Evolutionary conservation across 2,113 vertebrate genomes (phyloP), one percentile per base, ranked within the genome.

Genomic region (Globicephala melas): DNA sequence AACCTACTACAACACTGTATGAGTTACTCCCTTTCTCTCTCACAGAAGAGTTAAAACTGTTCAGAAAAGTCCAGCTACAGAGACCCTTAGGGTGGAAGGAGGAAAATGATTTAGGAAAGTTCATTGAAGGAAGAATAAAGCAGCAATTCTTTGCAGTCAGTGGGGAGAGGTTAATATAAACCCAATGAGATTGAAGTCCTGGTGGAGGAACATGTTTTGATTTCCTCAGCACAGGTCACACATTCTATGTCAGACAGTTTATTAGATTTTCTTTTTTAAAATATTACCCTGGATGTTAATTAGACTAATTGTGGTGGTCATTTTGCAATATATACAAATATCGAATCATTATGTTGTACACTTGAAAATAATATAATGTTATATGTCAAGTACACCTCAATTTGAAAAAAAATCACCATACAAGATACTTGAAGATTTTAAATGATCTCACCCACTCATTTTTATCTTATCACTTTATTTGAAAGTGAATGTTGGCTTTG

Each of bases 401-500:
- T 88, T 55, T 55, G 31, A 36, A 70, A 58, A 91, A 68, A 62
- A 53, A 71, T 91, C 67, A 81, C 67, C 60, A 62, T 74, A 76
- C 4, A 73, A 53, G 23, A 93, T 50, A 90, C 58, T 82, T 94
- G 47, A 94, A 88, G 74, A 77, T 65, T 91, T 89, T 87, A 82
- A 87, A 85, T 91, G 20, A 67, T 62, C 26, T 68, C 36, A 83
- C 53, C 7, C 33, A 74, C 53, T 93, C 53, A 44, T 60, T 80
- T 90, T 93, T 89, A 63, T 63, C 41, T 10, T 87, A 31, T 93
- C 17, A 33, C n/a, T 88, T 86, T 74, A 81, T 91, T 91, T 87
- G 60, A 77, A 91, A 87, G 18, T 76, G 86, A 86, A 63, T 50
- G 23, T 55, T 91, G 60, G 15, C 8, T 90, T 90, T 95, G 74